A percentile compares a stretch with the other conserved stretches of the same genome.
Evolutionary conservation across 2,888 invertebrate genomes (phyloP).

Genomic region (Trissolcus brochymenae): DNA sequence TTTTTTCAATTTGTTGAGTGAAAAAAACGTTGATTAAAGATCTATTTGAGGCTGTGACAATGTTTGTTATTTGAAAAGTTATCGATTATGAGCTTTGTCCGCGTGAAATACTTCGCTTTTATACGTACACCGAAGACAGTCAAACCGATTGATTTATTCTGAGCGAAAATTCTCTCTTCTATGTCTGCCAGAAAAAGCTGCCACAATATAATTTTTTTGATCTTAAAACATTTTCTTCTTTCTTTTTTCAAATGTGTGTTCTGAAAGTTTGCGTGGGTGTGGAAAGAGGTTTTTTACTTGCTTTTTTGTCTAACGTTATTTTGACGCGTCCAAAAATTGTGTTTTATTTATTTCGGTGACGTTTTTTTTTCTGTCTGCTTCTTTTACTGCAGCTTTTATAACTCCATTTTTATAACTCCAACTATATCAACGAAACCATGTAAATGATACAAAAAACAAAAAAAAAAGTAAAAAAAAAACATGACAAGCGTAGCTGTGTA

Average conservation of each 20-base stretch:
- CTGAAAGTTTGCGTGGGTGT: constrained; percentile 21
- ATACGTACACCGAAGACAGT: constrained; percentile 8
- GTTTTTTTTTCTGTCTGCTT: constrained; percentile 25
- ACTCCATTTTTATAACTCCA: constrained; percentile 22
- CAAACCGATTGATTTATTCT: constrained; percentile 11
- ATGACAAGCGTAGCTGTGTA: constrained; percentile 31
- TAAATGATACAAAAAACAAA: constrained; percentile 5
- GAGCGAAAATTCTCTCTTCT: constrained; percentile 14
- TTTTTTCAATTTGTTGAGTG: not conserved
- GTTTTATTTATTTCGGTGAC: constrained; percentile 19
- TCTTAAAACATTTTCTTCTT: constrained; percentile 20
- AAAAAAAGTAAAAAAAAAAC: constrained; percentile 6
- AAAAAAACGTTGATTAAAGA: not conserved
- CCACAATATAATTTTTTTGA: constrained; percentile 27
- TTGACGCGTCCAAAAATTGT: constrained; percentile 1
- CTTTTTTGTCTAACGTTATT: no score
- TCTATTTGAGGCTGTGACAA: constrained; percentile 41
- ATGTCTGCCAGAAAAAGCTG: constrained; percentile 34
- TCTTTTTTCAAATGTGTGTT: constrained; percentile 14
- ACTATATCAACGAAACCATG: constrained; percentile 18
- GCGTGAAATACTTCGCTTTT: constrained; percentile 20
- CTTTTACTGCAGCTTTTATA: constrained; percentile 22
- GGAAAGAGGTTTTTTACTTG: constrained; percentile 4
- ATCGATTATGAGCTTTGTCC: constrained; percentile 46
- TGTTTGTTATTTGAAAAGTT: constrained; percentile 27